These are phyloP conservation scores for Priocnemis perturbator DNA, from an alignment of 2,888 invertebrate genomes.

Conservation along the genomic window DNA sequence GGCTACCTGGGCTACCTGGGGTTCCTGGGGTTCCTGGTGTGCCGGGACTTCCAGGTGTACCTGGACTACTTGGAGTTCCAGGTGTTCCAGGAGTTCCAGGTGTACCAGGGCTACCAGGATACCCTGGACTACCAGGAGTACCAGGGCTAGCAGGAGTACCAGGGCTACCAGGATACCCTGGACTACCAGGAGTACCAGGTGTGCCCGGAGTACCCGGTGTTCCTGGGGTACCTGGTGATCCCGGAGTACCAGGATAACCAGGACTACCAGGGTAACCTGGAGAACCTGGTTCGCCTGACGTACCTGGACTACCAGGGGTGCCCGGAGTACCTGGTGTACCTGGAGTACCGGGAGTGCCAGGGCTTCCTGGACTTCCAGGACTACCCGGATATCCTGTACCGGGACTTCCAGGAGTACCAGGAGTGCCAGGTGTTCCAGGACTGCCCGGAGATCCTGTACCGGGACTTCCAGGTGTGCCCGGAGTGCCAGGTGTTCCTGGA, in stretches of 20 bases:
- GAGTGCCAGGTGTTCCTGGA: slow-evolving; percentile 43
- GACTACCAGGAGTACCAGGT: slow-evolving; percentile 33
- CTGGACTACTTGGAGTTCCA: slow-evolving; percentile 36
- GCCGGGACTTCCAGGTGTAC: slow-evolving; percentile 27
- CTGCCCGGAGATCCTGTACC: slow-evolving; percentile 34
- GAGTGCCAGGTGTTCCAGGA: slow-evolving; percentile 30
- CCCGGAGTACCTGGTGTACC: slow-evolving; percentile 77
- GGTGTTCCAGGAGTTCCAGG: slow-evolving; percentile 27
- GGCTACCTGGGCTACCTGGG: slow-evolving; percentile 24
- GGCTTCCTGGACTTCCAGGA: slow-evolving; percentile 23
- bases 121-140: slow-evolving; percentile 36
- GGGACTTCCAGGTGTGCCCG: slow-evolving; percentile 46
- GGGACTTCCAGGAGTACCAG: slow-evolving; percentile 33
- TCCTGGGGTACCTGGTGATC: slow-evolving; percentile 42
- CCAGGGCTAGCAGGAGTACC: slow-evolving; percentile 33
- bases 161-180: slow-evolving; percentile 46
- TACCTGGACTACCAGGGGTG: slow-evolving; percentile 38
- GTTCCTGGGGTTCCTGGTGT: slow-evolving; percentile 39
- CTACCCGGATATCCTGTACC: slow-evolving; percentile 32
- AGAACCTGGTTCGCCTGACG: slow-evolving; percentile 34
- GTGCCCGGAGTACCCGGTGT: slow-evolving; percentile 37
- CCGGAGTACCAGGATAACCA: slow-evolving; percentile 47
- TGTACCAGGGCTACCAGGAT: slow-evolving; percentile 31
- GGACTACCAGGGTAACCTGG: slow-evolving; percentile 52
- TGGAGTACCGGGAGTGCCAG: slow-evolving; percentile 38